Base-by-base conservation (phyloP, 2,113 vertebrate species). In the Eclectus roratus region DNA sequence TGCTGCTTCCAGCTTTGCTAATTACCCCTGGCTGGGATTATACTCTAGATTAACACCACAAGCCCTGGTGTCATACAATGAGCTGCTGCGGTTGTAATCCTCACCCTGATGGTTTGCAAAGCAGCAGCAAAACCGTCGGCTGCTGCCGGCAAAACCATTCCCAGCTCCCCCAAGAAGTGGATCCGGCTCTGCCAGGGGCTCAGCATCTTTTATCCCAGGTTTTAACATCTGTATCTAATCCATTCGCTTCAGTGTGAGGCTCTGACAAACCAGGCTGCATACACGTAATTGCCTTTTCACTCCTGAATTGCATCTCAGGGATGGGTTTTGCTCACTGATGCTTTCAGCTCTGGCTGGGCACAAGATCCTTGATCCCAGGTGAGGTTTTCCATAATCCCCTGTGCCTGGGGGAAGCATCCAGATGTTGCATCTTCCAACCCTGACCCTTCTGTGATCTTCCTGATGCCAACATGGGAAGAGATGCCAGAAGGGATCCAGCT, bases 161-260 rank as follows among this genome's bases (percentile, higher is more conserved):
- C 7, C 8, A 16, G 2, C 14, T 65, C 5, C 1, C 56, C n/a
- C 44, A 4, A 44, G 7, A 4, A 33, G 3, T 0, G 1, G 0
- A 3, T 3, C 1, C 3, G 19, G 23, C 43, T 68, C 27, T 80
- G 47, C 31, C 5, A 3, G 11, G 17, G 5, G 0, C 1, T 46
- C 10, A 7, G 60, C 29, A 33, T 11, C 58, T 25, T 86, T 47
- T 27, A 35, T 8, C 1, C 46, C 11, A 7, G 2, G 0, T 76
- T 91, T 89, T 43, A 17, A n/a, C 44, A 50, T 28, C 80, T n/a
- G 11, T 39, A 37, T 66, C 39, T 37, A 46, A 68, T 1, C 50
- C 61, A 37, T 37, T 50, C 9, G 6, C 11, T 74, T 27, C 1
- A 0, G 2, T 31, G 24, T 50, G 31, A 25, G 11, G 11, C 39